Evolutionary conservation across 2,888 invertebrate genomes (phyloP).

Genomic region (Hybos culiciformis): DNA sequence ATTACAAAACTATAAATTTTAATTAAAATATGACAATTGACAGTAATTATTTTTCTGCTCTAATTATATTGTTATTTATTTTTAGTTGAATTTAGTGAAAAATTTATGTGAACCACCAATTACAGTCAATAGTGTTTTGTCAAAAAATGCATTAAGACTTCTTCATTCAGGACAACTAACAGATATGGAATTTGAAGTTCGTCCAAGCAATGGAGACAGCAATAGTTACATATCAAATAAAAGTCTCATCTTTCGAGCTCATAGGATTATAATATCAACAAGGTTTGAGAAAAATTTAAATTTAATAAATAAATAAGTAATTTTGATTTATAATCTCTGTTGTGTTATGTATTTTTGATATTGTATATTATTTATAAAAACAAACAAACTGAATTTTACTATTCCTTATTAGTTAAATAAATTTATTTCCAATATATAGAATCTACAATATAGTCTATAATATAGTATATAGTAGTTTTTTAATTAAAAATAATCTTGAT

Average conservation of each 20-base stretch:
- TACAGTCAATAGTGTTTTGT: slow-evolving; percentile 41
- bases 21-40: too few species aligned
- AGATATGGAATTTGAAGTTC: slow-evolving; percentile 53
- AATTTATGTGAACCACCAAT: slow-evolving; percentile 47
- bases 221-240: slow-evolving; percentile 16
- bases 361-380: too few species aligned
- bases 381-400: too few species aligned
- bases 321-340: not conserved
- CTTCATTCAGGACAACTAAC: slow-evolving; percentile 41
- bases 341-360: too few species aligned
- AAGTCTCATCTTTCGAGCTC: slow-evolving; percentile 39
- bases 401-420: too few species aligned
- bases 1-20: too few species aligned
- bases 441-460: too few species aligned
- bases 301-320: not conserved
- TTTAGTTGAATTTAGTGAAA: slow-evolving; percentile 39
- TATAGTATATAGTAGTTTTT: too few species aligned
- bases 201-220: slow-evolving; percentile 7
- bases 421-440: too few species aligned
- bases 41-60: not conserved
- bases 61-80: not conserved
- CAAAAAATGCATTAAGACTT: slow-evolving; percentile 43
- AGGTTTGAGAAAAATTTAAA: slow-evolving; percentile 12
- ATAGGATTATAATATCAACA: slow-evolving; percentile 51
- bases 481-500: too few species aligned